A percentile compares a stretch with the other conserved stretches of the same genome.
Evolutionary conservation across 2,113 vertebrate genomes (phyloP).

Genomic region (Dermatemys mawii): DNA sequence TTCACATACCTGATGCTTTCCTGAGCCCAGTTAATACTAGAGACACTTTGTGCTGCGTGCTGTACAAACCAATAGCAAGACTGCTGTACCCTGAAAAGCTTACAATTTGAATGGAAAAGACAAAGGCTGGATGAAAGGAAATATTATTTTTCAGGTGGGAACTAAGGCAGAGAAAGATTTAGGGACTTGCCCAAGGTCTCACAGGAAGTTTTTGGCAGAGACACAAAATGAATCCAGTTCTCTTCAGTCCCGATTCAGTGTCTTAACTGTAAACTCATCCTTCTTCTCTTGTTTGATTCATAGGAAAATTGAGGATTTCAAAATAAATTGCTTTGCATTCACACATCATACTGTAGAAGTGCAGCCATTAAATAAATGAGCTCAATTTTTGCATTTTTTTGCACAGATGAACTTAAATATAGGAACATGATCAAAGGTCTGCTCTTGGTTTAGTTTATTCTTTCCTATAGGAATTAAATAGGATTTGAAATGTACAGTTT

Average conservation of each 20-base stretch:
- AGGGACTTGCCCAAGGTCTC: not conserved
- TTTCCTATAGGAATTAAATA: not conserved
- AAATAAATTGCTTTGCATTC: not conserved
- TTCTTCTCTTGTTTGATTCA: not conserved
- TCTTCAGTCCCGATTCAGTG: not conserved
- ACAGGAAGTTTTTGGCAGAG: not conserved
- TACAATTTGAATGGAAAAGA: not conserved
- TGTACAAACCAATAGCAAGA: not conserved
- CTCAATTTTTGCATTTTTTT: not conserved
- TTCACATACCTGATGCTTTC: not conserved
- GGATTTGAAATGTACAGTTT: not conserved
- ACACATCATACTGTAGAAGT: not conserved
- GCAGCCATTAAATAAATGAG: not conserved
- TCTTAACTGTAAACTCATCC: not conserved
- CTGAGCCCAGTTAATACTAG: not conserved
- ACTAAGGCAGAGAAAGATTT: not conserved
- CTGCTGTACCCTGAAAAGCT: not conserved
- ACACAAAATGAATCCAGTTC: not conserved
- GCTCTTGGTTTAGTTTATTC: accelerated
- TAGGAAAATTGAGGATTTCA: not conserved
- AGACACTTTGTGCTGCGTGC: not conserved
- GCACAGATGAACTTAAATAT: not conserved
- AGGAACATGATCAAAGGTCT: not conserved
- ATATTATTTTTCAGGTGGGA: not conserved
- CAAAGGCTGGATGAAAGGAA: not conserved